Percentiles rank a stretch among this genome's conserved stretches.
phyloP scores from a whole-genome alignment of 2,797 vertebrate genomes.

The Urosaurus nigricauda region DNA sequence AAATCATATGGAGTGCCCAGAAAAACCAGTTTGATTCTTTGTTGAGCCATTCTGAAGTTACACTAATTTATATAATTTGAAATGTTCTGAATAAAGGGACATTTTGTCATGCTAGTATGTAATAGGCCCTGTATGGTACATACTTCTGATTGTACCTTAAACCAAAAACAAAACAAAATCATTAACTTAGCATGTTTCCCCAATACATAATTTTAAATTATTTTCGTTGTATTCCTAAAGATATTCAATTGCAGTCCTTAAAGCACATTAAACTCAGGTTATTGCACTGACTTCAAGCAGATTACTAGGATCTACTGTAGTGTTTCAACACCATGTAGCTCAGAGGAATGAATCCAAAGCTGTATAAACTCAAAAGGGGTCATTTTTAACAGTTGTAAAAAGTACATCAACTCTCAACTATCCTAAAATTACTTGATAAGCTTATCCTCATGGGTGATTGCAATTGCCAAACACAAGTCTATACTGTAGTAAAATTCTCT shows the following conservation, averaged over 20 bases:
- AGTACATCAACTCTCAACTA: conserved; percentile 1
- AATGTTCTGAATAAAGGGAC: conserved; percentile 52
- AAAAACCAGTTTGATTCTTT: conserved; percentile 81
- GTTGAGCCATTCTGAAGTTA: conserved; percentile 70
- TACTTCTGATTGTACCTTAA: conserved; percentile 7
- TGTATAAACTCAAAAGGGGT: conserved; percentile 48
- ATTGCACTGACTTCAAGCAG: conserved; percentile 12
- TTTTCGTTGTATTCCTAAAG: conserved; percentile 7
- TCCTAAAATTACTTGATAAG: conserved; percentile 28
- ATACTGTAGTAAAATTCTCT: conserved; percentile 27
- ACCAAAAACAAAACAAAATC: conserved; percentile 24
- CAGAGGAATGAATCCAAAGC: conserved; percentile 50
- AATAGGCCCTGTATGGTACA: background rate
- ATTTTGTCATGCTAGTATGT: conserved; percentile 41
- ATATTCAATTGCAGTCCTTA: conserved; percentile 5
- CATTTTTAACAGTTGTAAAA: conserved; percentile 44
- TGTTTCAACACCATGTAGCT: conserved; percentile 39
- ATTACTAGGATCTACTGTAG: conserved; percentile 25
- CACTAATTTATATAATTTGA: conserved; percentile 26
- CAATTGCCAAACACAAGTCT: conserved; percentile 36
- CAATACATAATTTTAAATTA: background rate
- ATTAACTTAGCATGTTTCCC: conserved; percentile 42
- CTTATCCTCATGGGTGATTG: conserved; percentile 42
- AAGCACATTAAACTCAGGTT: conserved; percentile 29
- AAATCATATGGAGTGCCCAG: conserved; percentile 51